A percentile compares a stretch with the other conserved stretches of the same genome.
Conservation (phyloP, 23 tunicate species). For the Phallusia fumigata region DNA sequence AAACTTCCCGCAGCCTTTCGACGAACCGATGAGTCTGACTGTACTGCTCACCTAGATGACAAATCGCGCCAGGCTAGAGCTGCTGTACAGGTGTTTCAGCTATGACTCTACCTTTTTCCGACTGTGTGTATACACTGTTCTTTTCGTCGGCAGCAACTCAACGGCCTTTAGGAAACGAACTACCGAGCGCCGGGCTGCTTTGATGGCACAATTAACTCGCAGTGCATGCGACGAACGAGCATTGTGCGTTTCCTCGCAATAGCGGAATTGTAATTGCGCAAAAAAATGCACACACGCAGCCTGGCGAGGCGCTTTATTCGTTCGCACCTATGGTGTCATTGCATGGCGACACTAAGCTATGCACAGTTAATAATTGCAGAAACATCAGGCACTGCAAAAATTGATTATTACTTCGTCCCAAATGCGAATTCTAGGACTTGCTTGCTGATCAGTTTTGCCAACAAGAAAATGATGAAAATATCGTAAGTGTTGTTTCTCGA, state of each 20-base stretch:
- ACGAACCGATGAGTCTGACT: constrained; percentile 2
- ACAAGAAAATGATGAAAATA: too few species aligned
- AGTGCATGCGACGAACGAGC: not conserved
- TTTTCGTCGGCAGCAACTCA: not conserved
- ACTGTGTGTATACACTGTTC: not conserved
- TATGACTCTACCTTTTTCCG: too few species aligned
- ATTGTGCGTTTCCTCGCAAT: not conserved
- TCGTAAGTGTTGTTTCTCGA: too few species aligned
- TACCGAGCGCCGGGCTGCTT: not conserved
- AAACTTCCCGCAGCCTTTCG: not conserved
- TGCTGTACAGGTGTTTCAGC: too few species aligned
- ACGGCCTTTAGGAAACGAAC: constrained; percentile 7
- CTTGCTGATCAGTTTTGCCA: too few species aligned
- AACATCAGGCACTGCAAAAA: too few species aligned
- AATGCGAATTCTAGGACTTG: too few species aligned
- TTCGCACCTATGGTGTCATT: not conserved
- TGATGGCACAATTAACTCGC: constrained; percentile 10
- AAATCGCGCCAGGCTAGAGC: too few species aligned
- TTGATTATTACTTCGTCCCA: too few species aligned
- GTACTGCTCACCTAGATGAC: too few species aligned
- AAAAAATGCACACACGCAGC: not conserved
- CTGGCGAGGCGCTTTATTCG: not conserved
- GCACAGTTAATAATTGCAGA: too few species aligned
- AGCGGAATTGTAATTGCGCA: not conserved
- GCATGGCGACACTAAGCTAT: too few species aligned